Evolutionary conservation across 2,888 invertebrate species (phyloP).

Genomic region (Aphidius colemani): DNA sequence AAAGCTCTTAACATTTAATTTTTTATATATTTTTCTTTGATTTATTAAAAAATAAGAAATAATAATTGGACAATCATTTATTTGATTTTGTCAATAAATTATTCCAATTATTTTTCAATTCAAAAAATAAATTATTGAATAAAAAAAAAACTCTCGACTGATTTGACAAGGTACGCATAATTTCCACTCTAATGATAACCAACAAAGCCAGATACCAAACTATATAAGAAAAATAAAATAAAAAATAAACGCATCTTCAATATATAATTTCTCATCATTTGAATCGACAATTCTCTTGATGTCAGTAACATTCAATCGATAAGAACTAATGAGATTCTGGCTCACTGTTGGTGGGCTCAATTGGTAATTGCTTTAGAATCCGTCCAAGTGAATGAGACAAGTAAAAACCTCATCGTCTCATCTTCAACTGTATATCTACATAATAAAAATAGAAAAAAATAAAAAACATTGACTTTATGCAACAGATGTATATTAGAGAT

Average conservation of each 20-base stretch:
- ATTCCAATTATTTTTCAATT: no score
- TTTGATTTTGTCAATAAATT: no score
- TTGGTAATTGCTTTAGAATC: slow-evolving; percentile 40
- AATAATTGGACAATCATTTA: no score
- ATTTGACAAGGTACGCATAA: neutral
- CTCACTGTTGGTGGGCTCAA: slow-evolving; percentile 28
- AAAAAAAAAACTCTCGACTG: no score
- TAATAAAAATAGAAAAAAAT: neutral
- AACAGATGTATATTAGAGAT: slow-evolving; percentile 10
- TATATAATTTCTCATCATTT: slow-evolving; percentile 9
- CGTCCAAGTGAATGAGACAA: slow-evolving; percentile 29
- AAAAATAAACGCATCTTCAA: neutral
- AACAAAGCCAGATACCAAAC: neutral
- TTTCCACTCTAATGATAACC: slow-evolving; percentile 15
- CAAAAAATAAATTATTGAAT: no score
- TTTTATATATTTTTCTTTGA: no score
- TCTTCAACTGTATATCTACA: no score
- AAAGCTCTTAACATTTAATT: no score
- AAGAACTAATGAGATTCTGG: slow-evolving; percentile 39
- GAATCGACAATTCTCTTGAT: slow-evolving; percentile 11
- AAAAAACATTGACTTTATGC: slow-evolving; percentile 3
- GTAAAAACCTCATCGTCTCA: neutral
- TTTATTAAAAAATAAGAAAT: no score
- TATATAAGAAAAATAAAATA: neutral
- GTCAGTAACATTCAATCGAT: slow-evolving; percentile 36